Percentiles rank a stretch among this genome's conserved stretches.
Evolutionary conservation across 2,888 invertebrate genomes (phyloP).

Genomic region (Zonitis immaculata): DNA sequence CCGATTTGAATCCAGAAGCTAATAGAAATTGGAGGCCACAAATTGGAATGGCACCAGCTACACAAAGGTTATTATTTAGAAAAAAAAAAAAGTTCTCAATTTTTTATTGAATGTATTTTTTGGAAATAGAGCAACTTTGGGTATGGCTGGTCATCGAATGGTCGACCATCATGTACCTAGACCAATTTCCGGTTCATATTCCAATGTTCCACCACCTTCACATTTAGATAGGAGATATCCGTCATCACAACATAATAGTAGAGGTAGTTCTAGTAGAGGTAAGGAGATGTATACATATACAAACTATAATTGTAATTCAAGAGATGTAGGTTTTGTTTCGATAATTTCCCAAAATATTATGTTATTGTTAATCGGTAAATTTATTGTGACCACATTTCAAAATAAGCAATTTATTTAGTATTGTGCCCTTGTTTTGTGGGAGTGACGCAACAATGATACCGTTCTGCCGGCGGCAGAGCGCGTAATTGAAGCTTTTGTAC

Average conservation of each 20-base stretch:
- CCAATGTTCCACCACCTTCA: constrained; percentile 24
- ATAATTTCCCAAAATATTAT: no score
- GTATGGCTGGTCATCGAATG: constrained; percentile 70
- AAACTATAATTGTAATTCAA: no score
- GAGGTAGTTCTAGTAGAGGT: not conserved
- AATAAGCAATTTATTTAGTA: constrained; percentile 32
- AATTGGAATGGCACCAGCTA: constrained; percentile 57
- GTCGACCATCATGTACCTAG: constrained; percentile 55
- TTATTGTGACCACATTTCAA: constrained; percentile 9
- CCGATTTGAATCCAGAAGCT: constrained; percentile 60
- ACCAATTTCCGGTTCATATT: constrained; percentile 16
- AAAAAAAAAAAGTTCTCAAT: no score
- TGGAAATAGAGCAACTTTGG: constrained; percentile 57
- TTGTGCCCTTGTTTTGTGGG: constrained; percentile 42
- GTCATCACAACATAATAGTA: not conserved
- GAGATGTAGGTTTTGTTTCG: no score
- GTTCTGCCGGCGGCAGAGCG: constrained; percentile 46
- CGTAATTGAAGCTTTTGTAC: constrained; percentile 50
- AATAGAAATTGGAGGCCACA: constrained; percentile 71
- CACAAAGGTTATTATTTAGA: constrained; percentile 41
- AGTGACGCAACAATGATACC: constrained; percentile 43
- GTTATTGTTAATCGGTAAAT: not conserved
- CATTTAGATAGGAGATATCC: constrained; percentile 4
- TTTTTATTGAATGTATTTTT: no score
- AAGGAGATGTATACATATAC: no score